phyloP scores from a whole-genome alignment of 2,113 vertebrate genomes.

The Andinoacara biseriatus region DNA sequence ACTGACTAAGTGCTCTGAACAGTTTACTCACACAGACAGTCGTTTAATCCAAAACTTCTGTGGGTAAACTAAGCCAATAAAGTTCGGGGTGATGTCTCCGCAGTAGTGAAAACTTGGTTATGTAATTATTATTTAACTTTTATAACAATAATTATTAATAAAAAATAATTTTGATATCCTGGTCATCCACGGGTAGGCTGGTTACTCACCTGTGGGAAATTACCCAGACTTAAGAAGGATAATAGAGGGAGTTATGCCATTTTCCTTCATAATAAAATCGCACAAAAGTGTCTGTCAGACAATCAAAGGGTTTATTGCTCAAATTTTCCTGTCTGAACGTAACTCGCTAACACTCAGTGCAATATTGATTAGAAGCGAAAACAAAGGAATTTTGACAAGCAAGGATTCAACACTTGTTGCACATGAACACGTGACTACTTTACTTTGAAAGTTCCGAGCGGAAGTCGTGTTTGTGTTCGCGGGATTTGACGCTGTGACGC shows the following conservation, averaged over 20 bases:
- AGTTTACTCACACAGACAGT: not conserved
- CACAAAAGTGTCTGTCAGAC: rapidly evolving
- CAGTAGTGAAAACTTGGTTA: not conserved
- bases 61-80: not conserved
- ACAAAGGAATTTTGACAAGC: not conserved
- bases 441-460: slow-evolving; percentile 5
- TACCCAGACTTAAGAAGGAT: not conserved
- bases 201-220: slow-evolving; percentile 10
- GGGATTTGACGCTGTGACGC: not conserved
- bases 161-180: not conserved
- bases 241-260: not conserved
- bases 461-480: not conserved
- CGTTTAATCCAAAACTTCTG: not conserved
- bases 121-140: not conserved
- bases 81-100: not conserved
- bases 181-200: not conserved
- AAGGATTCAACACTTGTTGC: not conserved
- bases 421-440: not conserved
- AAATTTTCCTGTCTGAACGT: not conserved
- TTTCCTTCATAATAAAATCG: slow-evolving; percentile 47
- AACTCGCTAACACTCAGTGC: too few relatives aligned
- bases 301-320: not conserved
- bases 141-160: not conserved
- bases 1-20: not conserved
- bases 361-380: not conserved